phyloP scores from a whole-genome alignment of 2,113 vertebrate species.

The Pluvialis apricaria region DNA sequence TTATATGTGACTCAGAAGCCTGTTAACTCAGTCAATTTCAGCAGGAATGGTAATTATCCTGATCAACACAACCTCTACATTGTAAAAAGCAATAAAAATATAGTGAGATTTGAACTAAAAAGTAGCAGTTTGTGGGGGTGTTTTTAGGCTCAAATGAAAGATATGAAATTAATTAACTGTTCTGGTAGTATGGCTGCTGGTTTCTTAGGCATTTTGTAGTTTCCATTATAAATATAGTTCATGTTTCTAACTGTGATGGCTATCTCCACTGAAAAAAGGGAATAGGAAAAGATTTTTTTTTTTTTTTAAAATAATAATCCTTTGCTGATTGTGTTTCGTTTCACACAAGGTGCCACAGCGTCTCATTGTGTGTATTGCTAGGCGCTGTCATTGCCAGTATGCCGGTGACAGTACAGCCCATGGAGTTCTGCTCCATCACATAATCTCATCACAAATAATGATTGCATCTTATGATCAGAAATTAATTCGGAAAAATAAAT shows the following conservation, averaged over 20 bases:
- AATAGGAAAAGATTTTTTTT: not conserved
- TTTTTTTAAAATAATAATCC: not conserved
- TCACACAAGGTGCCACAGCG: not conserved
- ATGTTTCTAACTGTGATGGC: not conserved
- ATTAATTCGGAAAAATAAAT: not conserved
- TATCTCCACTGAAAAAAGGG: not conserved
- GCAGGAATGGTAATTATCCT: not conserved
- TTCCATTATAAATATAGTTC: not conserved
- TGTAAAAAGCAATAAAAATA: not conserved
- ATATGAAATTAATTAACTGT: not conserved
- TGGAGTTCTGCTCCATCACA: not conserved
- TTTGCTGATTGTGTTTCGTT: not conserved
- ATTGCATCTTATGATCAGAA: not conserved
- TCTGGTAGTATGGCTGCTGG: not conserved
- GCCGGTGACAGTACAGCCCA: not conserved
- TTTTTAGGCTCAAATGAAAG: not conserved
- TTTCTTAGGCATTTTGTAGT: not conserved
- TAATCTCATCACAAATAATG: not conserved
- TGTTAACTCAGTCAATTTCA: not conserved
- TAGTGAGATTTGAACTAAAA: not conserved
- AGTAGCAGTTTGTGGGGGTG: not conserved
- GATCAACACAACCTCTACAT: not conserved
- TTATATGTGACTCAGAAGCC: not conserved
- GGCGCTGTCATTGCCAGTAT: not conserved
- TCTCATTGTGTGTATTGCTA: not conserved